Evolutionary conservation across 1,140 invertebrate genomes (phyloP).

Genomic region (Heterodera carotae): DNA sequence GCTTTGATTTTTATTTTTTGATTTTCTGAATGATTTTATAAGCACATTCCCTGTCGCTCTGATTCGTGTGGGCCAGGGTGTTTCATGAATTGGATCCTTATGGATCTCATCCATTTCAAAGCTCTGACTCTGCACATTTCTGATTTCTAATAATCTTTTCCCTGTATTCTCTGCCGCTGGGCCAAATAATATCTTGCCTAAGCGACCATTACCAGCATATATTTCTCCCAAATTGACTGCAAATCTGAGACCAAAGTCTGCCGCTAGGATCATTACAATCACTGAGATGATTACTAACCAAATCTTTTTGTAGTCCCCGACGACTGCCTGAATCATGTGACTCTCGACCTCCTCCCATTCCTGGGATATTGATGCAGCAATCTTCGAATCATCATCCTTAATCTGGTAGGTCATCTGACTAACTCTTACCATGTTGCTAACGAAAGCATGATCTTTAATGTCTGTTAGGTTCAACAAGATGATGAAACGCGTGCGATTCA

Average conservation of each 20-base stretch:
- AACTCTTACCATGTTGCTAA: not conserved
- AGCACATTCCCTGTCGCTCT: not conserved
- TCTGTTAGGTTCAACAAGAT: conserved; percentile 9
- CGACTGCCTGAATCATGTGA: not conserved
- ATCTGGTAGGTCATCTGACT: not conserved
- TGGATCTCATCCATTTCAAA: not conserved
- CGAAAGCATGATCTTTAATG: conserved; percentile 3
- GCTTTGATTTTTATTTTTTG: not conserved
- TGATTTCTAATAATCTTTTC: not conserved
- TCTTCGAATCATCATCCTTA: not conserved
- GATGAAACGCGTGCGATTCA: not conserved
- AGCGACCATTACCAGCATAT: not conserved
- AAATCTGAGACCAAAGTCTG: not conserved
- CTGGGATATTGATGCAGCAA: not conserved
- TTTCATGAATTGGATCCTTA: not conserved
- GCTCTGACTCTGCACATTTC: not conserved
- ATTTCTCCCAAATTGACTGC: not conserved
- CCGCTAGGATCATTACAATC: not conserved
- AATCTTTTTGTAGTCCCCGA: not conserved
- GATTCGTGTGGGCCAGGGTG: not conserved
- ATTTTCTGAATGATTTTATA: not conserved
- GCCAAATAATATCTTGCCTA: conserved; percentile 4
- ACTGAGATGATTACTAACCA: not conserved
- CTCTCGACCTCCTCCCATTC: conserved; percentile 4
- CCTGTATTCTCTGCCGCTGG: not conserved